Base-by-base conservation (phyloP, 64 coral and sea anemone genomes). In the Stylophora pistillata region DNA sequence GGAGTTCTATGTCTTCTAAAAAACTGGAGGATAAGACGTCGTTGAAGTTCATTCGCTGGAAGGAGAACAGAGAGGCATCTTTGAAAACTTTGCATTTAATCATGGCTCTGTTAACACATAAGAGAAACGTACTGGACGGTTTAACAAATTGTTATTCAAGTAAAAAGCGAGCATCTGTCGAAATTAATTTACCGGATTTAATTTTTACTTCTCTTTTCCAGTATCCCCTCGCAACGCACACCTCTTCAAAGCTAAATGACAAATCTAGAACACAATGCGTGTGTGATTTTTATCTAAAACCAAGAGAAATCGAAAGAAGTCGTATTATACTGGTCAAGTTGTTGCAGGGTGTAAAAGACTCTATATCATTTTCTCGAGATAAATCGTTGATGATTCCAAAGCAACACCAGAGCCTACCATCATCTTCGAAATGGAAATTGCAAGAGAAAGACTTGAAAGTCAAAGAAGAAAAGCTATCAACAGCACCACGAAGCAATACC, bases 81-180 rank as follows among this genome's bases (percentile, higher is more conserved):
- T 70, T 21, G 34, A 47, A 53, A 4, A 84, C 53, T 53, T 11
- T 54, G 20, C 32, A 54, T 68, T 15, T 68, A 25, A 53, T 69
- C 17, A 9, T 53, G 10, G 3, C 31, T 63, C 25, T 70, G 59
- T 32, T 84, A 5, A 53, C 33, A 15, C 20, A 33, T 10, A 68
- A 55, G 23, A 68, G 80, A 70, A 21, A 84, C 34, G 52, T 53
- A 53, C 15, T 84, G 25, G 80, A 84, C 14, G 80, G 80, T 14
- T 41, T 84, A 62, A 13, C 18, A 2, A 21, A 5, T 23, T 53
- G 4, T 0, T 27, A 20, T 5, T 84, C 80, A 4, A 69, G 23
- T 6, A 65, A 65, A 70, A 54, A 33, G 0, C 3, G n/a, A 4
- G 6, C 3, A 47, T 54, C 9, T 25, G 0, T 82, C 0, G 78